Evolutionary conservation across 2,888 invertebrate species (phyloP).

Genomic region (Brachyptera risi): DNA sequence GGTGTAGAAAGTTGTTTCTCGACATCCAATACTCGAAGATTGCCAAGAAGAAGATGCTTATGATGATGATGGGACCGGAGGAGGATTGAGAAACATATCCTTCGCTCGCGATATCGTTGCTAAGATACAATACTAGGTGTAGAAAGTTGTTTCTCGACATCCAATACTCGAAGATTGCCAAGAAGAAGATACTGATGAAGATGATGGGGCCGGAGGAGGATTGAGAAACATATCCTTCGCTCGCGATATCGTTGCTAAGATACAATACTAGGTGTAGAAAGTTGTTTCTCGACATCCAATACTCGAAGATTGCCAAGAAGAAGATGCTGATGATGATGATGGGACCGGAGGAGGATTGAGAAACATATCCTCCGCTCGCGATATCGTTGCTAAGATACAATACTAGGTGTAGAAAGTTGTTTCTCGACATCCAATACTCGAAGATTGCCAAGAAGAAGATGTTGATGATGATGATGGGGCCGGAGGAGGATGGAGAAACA

Average conservation of each 20-base stretch:
- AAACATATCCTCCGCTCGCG: slow-evolving; percentile 26
- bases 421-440: slow-evolving; percentile 85
- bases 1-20: no score
- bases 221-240: slow-evolving; percentile 34
- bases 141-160: no score
- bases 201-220: slow-evolving; percentile 77
- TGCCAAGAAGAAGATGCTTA: slow-evolving; percentile 83
- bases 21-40: slow-evolving; percentile 88
- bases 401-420: no score
- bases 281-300: slow-evolving; percentile 84
- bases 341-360: slow-evolving; percentile 64
- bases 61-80: slow-evolving; percentile 81
- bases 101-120: no score
- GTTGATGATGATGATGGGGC: slow-evolving; percentile 83
- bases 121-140: no score
- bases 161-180: slow-evolving; percentile 85
- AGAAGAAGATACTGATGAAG: slow-evolving; percentile 82
- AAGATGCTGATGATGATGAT: slow-evolving; percentile 83
- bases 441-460: slow-evolving; percentile 89
- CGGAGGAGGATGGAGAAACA: slow-evolving; percentile 58
- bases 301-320: slow-evolving; percentile 89
- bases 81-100: slow-evolving; percentile 45
- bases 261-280: no score
- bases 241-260: no score
- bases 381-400: no score